These are phyloP conservation scores for Microhierax caerulescens DNA, from an alignment of 2,797 vertebrate species.

Conservation along the genomic window DNA sequence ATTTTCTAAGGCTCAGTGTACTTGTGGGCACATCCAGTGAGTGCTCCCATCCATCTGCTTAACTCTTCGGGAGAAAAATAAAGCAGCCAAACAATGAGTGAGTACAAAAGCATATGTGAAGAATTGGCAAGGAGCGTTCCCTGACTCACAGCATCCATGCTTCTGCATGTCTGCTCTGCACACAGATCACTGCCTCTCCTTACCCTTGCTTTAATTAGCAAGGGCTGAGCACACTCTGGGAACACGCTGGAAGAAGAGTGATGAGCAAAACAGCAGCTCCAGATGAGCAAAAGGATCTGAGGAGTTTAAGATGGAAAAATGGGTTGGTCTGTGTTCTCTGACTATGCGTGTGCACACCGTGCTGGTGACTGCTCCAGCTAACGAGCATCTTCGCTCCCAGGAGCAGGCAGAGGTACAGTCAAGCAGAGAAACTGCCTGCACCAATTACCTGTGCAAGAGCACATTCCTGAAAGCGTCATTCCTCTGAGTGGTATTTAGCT, in stretches of 20 bases:
- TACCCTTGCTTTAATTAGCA: conserved; percentile 48
- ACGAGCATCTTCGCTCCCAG: neutral
- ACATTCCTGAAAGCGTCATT: neutral
- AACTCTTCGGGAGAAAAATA: conserved; percentile 28
- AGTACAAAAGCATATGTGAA: conserved; percentile 64
- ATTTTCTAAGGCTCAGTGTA: neutral
- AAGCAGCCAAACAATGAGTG: conserved; percentile 16
- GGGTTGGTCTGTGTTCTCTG: neutral
- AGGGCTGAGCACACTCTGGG: conserved; percentile 49
- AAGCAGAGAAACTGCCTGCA: neutral
- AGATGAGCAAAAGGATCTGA: conserved; percentile 22
- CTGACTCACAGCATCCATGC: conserved; percentile 53
- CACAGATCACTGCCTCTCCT: conserved; percentile 24
- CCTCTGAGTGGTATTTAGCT: conserved; percentile 6
- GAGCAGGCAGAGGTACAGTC: neutral
- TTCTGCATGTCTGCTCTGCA: neutral
- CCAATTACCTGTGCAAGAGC: neutral
- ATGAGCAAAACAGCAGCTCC: conserved; percentile 68
- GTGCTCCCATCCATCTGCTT: conserved; percentile 10
- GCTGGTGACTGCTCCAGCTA: neutral
- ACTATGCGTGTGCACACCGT: accelerated
- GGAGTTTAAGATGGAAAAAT: neutral
- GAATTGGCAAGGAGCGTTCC: conserved; percentile 48
- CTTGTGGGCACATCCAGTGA: neutral
- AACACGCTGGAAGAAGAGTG: conserved; percentile 1